phyloP scores from a whole-genome alignment of 2,888 invertebrate genomes.

The Holacanthella duospinosa region DNA sequence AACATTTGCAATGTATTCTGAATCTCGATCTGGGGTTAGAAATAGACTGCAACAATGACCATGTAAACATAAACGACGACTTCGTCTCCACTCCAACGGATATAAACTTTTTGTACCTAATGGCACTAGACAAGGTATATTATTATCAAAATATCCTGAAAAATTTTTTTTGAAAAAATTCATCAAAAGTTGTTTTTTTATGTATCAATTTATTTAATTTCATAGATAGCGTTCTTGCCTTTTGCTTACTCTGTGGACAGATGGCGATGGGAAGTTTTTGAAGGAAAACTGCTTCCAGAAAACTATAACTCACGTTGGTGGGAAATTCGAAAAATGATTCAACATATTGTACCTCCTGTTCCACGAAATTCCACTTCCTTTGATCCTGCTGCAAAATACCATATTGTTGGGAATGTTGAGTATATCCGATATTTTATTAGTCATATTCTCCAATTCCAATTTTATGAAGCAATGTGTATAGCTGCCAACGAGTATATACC shows the following conservation, averaged over 20 bases:
- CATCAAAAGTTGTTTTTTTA: too few relatives aligned
- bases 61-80: conserved; percentile 10
- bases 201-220: background rate
- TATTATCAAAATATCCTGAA: background rate
- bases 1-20: conserved; percentile 32
- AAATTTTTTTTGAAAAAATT: background rate
- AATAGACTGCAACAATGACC: background rate
- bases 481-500: conserved; percentile 42
- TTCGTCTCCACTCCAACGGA: conserved; percentile 26
- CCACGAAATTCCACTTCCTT: conserved; percentile 36
- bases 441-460: conserved; percentile 46
- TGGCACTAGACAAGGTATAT: conserved; percentile 39
- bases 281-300: conserved; percentile 33
- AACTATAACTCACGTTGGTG: conserved; percentile 40
- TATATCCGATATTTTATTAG: conserved; percentile 24
- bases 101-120: conserved; percentile 39
- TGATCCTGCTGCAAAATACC: conserved; percentile 43
- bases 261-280: conserved; percentile 41
- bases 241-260: conserved; percentile 40
- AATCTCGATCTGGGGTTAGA: conserved; percentile 17
- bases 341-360: conserved; percentile 36
- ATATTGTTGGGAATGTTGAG: conserved; percentile 40
- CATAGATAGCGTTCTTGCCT: conserved; percentile 40
- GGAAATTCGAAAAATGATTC: conserved; percentile 36
- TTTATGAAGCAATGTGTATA: conserved; percentile 44